Base-by-base conservation (phyloP, 2,113 vertebrate genomes). In the Nyctereutes procyonoides region DNA sequence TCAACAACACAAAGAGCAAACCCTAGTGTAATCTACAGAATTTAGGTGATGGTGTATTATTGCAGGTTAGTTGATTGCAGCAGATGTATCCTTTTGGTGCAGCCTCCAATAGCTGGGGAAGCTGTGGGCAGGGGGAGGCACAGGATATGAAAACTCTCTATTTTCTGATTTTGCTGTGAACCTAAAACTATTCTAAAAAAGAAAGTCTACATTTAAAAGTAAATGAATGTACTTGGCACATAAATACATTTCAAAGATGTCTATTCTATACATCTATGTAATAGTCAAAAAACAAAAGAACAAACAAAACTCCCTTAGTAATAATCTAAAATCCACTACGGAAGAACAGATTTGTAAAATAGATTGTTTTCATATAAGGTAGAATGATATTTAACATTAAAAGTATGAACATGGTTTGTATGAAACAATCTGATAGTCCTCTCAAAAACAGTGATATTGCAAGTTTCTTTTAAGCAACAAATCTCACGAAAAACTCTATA, bases 131-230 rank as follows among this genome's bases (percentile, higher is more conserved):
- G 19, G 5, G 26, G 14, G 24, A 8, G 7, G 26, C 8, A 30
- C 4, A n/a, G 26, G 10, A 24, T 19, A 51, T 24, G 30, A n/a
- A 60, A 90, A 51, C 22, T 53, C 24, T 43, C 24, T 69, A 0
- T 22, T 32, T 79, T 24, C 51, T 79, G 53, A 1, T 60, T 85
- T 71, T 92, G 17, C 7, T 62, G 30, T 53, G 43, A 86, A 62
- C 24, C 20, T 56, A 55, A 62, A 63, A 71, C 6, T 77, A 5
- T 5, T 76, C 73, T 76, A 26, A 76, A 76, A 74, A 55, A 63
- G 4, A 79, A 83, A 63, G 15, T 65, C 51, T 55, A 90, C 22
- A 73, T 84, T 67, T 48, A 88, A 88, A 77, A 77, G 76, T 77
- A 4, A 79, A 60, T 71, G 53, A 79, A 60, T 71, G 38, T 43